These are phyloP conservation scores for Drosophila suzukii DNA, from an alignment of 1,140 invertebrate species.

Conservation along the genomic window DNA sequence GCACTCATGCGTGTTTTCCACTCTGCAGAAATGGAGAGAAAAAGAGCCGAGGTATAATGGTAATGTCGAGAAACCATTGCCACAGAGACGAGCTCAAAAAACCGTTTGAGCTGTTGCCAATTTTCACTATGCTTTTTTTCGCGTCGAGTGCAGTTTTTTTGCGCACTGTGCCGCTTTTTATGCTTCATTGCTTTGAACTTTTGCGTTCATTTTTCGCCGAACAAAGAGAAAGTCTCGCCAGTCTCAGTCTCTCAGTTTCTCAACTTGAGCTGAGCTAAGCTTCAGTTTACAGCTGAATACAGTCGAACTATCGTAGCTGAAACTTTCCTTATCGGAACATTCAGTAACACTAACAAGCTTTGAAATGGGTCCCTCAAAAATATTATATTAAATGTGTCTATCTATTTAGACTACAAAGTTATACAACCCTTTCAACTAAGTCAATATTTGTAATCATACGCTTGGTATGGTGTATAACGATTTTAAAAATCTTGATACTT, in stretches of 20 bases:
- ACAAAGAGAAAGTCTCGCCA: conserved; percentile 76
- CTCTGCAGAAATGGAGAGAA: conserved; percentile 56
- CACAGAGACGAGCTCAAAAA: conserved; percentile 25
- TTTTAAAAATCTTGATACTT: no score
- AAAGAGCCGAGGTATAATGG: conserved; percentile 14
- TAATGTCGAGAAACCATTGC: conserved; percentile 20
- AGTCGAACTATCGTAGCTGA: background rate
- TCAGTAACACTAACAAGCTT: background rate
- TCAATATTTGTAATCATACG: no score
- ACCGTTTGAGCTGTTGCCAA: conserved; percentile 55
- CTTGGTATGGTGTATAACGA: no score
- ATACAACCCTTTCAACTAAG: no score
- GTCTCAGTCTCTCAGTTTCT: conserved; percentile 29
- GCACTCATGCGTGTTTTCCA: conserved; percentile 76
- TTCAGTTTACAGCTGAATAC: background rate
- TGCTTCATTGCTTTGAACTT: conserved; percentile 81
- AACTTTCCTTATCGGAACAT: background rate
- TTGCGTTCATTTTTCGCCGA: conserved; percentile 68
- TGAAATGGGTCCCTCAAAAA: no score
- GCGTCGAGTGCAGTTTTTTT: conserved; percentile 27
- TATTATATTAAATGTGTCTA: no score
- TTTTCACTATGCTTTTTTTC: conserved; percentile 49
- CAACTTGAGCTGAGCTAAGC: conserved; percentile 35
- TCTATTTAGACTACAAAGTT: no score
- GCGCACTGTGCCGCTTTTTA: conserved; percentile 49